Conservation (phyloP, 2,797 vertebrate genomes). For the Knipowitschia caucasica region DNA sequence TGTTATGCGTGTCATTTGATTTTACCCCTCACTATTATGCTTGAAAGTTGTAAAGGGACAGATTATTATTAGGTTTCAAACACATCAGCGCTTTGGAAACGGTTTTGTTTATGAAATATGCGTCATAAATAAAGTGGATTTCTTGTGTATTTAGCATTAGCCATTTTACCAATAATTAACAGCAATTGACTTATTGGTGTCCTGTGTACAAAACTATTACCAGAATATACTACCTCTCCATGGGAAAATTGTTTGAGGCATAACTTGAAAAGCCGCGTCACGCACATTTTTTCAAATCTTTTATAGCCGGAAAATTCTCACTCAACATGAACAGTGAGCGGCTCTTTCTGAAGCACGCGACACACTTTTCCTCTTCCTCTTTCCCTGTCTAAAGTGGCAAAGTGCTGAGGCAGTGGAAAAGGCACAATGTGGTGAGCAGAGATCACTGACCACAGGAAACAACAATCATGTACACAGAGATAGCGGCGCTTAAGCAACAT, state of each 20-base stretch:
- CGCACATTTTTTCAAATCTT: slow-evolving; percentile 22
- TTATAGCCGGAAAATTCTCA: slow-evolving; percentile 39
- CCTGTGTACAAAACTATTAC: not conserved
- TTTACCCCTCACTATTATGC: too few species aligned
- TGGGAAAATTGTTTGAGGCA: not conserved
- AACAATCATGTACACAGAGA: slow-evolving; percentile 70
- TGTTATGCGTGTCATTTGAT: too few species aligned
- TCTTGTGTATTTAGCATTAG: too few species aligned
- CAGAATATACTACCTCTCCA: not conserved
- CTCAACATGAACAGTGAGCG: slow-evolving; percentile 31
- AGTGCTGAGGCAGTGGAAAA: slow-evolving; percentile 81
- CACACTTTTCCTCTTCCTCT: slow-evolving; percentile 54
- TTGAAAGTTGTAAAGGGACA: too few species aligned
- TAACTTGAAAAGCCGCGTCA: slow-evolving; percentile 6
- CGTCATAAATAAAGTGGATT: too few species aligned
- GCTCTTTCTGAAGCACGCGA: slow-evolving; percentile 37
- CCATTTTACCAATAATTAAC: too few species aligned
- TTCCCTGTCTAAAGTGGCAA: slow-evolving; percentile 44
- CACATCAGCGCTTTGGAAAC: too few species aligned
- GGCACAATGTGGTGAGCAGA: slow-evolving; percentile 60
- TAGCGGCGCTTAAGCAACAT: slow-evolving; percentile 52
- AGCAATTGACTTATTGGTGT: too few species aligned
- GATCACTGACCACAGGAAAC: slow-evolving; percentile 69
- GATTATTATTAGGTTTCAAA: too few species aligned
- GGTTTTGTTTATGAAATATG: too few species aligned